Evolutionary conservation across 2,888 invertebrate genomes (phyloP).

Genomic region (Hypselothyrea guttata): DNA sequence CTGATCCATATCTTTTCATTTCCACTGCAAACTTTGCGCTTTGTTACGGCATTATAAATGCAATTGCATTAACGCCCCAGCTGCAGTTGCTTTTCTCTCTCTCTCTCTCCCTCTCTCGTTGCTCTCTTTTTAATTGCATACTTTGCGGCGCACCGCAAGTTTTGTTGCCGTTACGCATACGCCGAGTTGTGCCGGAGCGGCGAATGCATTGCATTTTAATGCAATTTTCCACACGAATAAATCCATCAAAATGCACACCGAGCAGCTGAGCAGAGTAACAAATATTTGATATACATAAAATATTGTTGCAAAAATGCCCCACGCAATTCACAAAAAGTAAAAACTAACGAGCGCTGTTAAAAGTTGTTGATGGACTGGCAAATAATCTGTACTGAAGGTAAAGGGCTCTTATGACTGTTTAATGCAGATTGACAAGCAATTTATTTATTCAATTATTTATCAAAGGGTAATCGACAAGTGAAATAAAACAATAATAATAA

Average conservation of each 20-base stretch:
- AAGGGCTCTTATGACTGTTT: no score
- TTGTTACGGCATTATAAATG: constrained; percentile 14
- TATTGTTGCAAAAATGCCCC: constrained; percentile 31
- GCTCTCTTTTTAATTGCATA: constrained; percentile 47
- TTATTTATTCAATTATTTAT: no score
- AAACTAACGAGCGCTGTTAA: constrained; percentile 43
- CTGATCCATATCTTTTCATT: constrained; percentile 21
- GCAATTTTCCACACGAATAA: constrained; percentile 73
- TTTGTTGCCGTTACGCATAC: background rate
- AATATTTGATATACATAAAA: constrained; percentile 39
- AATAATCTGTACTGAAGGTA: background rate
- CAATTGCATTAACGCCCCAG: constrained; percentile 52
- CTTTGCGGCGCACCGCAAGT: constrained; percentile 34
- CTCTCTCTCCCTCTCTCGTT: constrained; percentile 1
- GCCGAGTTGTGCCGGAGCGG: background rate
- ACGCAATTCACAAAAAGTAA: constrained; percentile 25
- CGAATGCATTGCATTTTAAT: constrained; percentile 60
- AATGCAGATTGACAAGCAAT: no score
- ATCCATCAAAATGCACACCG: constrained; percentile 57
- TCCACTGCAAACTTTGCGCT: constrained; percentile 41
- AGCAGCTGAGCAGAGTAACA: constrained; percentile 37
- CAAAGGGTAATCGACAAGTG: no score
- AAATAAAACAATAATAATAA: no score
- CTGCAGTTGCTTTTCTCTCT: constrained; percentile 26
- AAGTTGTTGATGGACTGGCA: background rate